Evolutionary conservation across 1,140 invertebrate genomes (phyloP), one percentile per base, ranked within the genome.

Genomic region (Apis cerana): DNA sequence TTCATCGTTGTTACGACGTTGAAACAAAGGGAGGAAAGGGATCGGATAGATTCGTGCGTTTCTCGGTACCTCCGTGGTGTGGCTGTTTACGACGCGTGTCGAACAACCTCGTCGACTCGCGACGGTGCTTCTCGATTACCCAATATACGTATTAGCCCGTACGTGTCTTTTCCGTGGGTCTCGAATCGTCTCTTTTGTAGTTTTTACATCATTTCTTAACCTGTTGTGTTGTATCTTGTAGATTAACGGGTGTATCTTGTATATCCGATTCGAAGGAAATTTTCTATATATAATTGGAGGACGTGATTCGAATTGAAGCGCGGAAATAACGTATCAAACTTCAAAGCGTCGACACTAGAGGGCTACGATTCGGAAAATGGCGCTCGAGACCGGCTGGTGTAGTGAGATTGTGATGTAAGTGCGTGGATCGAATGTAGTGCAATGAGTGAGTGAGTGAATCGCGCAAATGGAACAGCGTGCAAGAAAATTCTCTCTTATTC

Each of bases 121-220:
- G 59, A 74, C 70, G 84, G 84, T 86, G 85, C 80, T 86, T 84
- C 85, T 83, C 81, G 84, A 87, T 85, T 85, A 88, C 86, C 89
- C 80, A 71, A 91, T 90, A 91, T 91, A 90, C 90, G 90, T 91
- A 91, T 89, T 85, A 88, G 81, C 78, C 62, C 76, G 87, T 88
- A 89, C 86, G 84, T 83, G 86, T 89, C 86, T 88, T 86, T 71
- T 58, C 59, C 81, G 86, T 27, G 21, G 64, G 72, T 76, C 67
- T 85, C 80, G 83, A 75, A 84, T 15, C 59, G 52, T 17, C 21
- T 33, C 23, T 23, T 67, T 2, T 72, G 19, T 27, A 67, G 4
- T 72, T 69, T 59, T 11, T 64, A 33, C 7, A 15, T 15, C n/a
- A 11, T 62, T 9, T 64, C 33, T 19, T 19, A 64, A 64, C 27